Evolutionary conservation across 2,888 invertebrate species (phyloP).

Genomic region (Mamestra brassicae): DNA sequence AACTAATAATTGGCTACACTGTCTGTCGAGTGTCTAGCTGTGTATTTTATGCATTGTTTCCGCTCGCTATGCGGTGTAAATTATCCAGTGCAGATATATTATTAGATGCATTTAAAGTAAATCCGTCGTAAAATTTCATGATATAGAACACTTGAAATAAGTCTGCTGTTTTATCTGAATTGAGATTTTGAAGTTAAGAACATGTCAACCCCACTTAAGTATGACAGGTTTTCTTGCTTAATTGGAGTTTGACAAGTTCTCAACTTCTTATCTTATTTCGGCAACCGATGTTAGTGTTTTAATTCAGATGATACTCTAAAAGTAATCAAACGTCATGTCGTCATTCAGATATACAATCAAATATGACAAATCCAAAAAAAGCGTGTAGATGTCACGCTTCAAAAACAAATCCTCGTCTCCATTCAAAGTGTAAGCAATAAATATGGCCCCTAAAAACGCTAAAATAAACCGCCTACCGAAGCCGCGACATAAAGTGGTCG

Average conservation of each 20-base stretch:
- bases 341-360: not conserved
- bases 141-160: not conserved
- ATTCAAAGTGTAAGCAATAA: conserved; percentile 34
- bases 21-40: conserved; percentile 10
- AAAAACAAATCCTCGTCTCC: conserved; percentile 13
- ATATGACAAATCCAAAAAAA: not conserved
- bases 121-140: not conserved
- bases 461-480: conserved; percentile 24
- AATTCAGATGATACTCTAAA: not conserved
- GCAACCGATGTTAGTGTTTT: not conserved
- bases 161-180: not conserved
- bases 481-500: conserved; percentile 31
- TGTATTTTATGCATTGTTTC: conserved; percentile 7
- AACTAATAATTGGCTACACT: conserved; percentile 16
- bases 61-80: not conserved
- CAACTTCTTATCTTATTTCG: not conserved
- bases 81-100: not conserved
- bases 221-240: not conserved
- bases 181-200: not conserved
- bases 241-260: not conserved
- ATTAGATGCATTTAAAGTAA: not conserved
- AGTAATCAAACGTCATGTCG: not conserved
- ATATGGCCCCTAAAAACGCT: conserved; percentile 10
- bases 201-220: not conserved
- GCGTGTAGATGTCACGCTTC: not conserved